Conservation (phyloP, 2,797 vertebrate genomes). For the Jordanella pulchra region DNA sequence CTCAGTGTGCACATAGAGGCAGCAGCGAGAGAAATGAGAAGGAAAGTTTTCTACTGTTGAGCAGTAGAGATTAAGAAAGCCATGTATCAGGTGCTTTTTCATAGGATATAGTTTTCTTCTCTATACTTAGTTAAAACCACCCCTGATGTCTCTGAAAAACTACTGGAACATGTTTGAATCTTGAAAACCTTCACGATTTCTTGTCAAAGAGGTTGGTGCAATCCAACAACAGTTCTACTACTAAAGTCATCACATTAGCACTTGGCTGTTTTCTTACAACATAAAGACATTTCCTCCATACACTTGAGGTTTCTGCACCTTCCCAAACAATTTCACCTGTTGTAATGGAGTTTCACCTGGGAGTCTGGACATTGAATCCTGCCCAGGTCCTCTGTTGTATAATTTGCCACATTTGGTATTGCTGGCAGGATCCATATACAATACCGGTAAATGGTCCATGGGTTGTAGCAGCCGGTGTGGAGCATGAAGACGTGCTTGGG, state of each 20-base stretch:
- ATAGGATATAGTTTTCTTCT: background rate
- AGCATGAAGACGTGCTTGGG: too few species aligned
- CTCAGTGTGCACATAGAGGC: background rate
- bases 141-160: background rate
- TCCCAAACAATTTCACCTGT: background rate
- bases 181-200: background rate
- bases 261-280: too few species aligned
- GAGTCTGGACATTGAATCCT: too few species aligned
- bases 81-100: background rate
- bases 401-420: too few species aligned
- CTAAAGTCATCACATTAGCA: too few species aligned
- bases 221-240: background rate
- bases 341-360: background rate
- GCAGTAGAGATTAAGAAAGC: slow-evolving; percentile 29
- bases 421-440: too few species aligned
- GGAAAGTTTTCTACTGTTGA: slow-evolving; percentile 11
- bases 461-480: too few species aligned
- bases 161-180: too few species aligned
- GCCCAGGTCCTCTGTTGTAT: too few species aligned
- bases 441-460: too few species aligned
- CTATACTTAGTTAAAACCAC: background rate
- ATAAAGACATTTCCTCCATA: too few species aligned
- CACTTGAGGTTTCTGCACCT: too few species aligned
- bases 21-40: background rate
- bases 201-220: background rate